phyloP scores from a whole-genome alignment of 2,113 vertebrate genomes.

The Anthoscopus minutus region DNA sequence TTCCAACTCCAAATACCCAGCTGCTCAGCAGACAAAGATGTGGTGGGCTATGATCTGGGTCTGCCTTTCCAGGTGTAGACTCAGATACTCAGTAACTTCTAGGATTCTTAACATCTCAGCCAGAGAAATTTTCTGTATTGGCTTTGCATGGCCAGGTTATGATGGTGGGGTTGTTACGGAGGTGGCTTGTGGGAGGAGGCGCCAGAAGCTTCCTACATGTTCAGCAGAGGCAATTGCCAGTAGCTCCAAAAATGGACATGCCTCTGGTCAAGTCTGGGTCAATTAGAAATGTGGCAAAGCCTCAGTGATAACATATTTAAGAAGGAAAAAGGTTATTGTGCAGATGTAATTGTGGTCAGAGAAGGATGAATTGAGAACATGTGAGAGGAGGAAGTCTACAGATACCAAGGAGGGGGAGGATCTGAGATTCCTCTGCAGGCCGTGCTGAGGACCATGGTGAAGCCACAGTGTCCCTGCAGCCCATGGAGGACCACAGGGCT shows the following conservation, averaged over 20 bases:
- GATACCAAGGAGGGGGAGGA: background rate
- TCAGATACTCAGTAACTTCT: background rate
- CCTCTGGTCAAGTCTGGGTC: background rate
- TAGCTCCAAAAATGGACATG: background rate
- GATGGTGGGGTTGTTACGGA: background rate
- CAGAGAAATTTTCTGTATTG: background rate
- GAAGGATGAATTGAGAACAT: background rate
- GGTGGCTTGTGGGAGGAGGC: background rate
- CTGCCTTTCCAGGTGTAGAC: background rate
- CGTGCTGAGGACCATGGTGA: fast-evolving
- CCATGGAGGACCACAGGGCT: too few species aligned
- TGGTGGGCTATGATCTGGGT: background rate
- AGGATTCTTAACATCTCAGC: background rate
- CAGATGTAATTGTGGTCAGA: background rate
- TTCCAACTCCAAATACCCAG: background rate
- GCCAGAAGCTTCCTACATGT: background rate
- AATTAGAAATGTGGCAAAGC: background rate
- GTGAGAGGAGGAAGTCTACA: background rate
- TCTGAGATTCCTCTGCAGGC: background rate
- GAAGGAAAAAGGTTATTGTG: background rate
- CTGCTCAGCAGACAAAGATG: background rate
- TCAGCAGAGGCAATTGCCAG: background rate
- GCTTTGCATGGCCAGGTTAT: background rate
- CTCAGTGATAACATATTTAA: background rate
- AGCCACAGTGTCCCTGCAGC: background rate